These are phyloP conservation scores for Onychomys torridus DNA, from an alignment of 2,797 vertebrate species.

Conservation along the genomic window DNA sequence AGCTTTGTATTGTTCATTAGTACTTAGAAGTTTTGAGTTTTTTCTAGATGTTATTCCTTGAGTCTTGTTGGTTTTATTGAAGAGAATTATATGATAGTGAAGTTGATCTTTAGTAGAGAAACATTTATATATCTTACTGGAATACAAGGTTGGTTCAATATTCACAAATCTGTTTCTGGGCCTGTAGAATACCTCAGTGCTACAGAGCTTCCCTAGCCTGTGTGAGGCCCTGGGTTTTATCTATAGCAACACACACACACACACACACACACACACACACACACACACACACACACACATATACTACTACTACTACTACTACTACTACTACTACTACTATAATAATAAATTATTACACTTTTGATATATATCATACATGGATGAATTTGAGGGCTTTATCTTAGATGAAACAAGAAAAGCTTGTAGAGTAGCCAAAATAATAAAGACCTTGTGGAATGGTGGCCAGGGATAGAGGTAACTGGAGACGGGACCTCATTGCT, in stretches of 20 bases:
- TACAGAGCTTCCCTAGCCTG: neutral
- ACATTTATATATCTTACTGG: neutral
- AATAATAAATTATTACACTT: neutral
- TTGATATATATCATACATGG: neutral
- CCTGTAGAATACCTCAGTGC: neutral
- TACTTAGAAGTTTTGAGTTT: neutral
- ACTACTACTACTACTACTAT: neutral
- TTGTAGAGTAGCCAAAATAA: neutral
- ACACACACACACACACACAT: too few relatives aligned
- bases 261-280: neutral
- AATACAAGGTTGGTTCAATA: neutral
- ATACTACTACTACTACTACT: too few relatives aligned
- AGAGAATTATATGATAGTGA: neutral
- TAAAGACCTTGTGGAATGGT: neutral
- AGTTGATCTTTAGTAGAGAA: neutral
- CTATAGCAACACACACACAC: too few relatives aligned
- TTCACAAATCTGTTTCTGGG: neutral
- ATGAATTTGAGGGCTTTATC: neutral
- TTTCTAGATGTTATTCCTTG: neutral
- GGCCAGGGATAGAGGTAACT: neutral
- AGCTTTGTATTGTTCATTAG: neutral
- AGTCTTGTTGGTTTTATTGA: neutral
- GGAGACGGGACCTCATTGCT: neutral
- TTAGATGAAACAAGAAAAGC: neutral
- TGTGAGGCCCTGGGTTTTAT: neutral